Conservation (phyloP, 2,797 vertebrate genomes). For the Periophthalmus magnuspinnatus region DNA sequence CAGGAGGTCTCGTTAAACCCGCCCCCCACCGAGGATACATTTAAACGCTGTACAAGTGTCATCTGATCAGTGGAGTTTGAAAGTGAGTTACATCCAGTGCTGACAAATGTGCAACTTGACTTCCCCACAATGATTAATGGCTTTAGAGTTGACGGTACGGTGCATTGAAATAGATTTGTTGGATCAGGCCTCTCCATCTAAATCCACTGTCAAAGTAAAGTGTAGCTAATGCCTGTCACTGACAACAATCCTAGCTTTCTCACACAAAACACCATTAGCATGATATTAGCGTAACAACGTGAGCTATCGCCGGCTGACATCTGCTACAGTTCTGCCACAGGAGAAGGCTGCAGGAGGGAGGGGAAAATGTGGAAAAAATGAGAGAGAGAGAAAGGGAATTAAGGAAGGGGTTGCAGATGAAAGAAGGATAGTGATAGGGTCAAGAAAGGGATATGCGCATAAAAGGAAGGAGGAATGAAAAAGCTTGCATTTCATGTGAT, state of each 20-base stretch:
- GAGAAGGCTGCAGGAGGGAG: neutral
- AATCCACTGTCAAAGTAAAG: constrained; percentile 47
- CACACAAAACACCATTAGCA: constrained; percentile 42
- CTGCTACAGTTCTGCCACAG: constrained; percentile 16
- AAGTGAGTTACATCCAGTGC: constrained; percentile 50
- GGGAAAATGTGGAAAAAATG: neutral
- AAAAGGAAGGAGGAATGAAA: constrained; percentile 35
- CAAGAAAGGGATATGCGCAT: neutral
- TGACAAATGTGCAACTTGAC: constrained; percentile 49
- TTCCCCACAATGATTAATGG: constrained; percentile 61
- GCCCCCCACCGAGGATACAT: constrained; percentile 43
- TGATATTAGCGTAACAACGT: constrained; percentile 35
- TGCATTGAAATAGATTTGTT: constrained; percentile 33
- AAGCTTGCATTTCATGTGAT: neutral
- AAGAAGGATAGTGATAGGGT: neutral
- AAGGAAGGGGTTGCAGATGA: neutral
- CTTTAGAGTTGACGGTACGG: constrained; percentile 32
- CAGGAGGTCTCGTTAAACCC: constrained; percentile 44
- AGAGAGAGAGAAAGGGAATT: too few species aligned
- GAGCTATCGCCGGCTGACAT: constrained; percentile 35
- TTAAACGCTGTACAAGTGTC: constrained; percentile 50
- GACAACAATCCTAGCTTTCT: constrained; percentile 30
- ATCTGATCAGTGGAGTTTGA: constrained; percentile 38
- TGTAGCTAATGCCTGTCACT: constrained; percentile 50
- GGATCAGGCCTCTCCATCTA: constrained; percentile 46